Evolutionary conservation across 2,113 vertebrate genomes (phyloP).

Genomic region (Myrmecobius fasciatus): DNA sequence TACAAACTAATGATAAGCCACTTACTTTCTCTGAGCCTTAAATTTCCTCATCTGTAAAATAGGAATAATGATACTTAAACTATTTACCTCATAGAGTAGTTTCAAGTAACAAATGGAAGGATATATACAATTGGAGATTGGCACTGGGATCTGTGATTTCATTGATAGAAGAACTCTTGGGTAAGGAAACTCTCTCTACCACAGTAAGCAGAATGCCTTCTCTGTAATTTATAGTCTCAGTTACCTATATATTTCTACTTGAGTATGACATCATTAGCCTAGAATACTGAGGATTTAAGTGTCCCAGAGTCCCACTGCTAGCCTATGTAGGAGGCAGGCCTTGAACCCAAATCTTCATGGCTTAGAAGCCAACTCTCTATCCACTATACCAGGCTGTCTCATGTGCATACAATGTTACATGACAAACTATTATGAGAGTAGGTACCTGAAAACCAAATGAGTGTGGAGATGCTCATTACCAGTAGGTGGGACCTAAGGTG

Average conservation of each 20-base stretch:
- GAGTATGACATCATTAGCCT: neutral
- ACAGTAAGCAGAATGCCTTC: neutral
- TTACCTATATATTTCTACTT: neutral
- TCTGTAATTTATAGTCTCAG: neutral
- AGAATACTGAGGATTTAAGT: neutral
- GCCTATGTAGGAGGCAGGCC: neutral
- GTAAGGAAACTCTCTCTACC: neutral
- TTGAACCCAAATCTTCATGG: neutral
- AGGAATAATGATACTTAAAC: neutral
- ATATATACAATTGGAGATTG: neutral
- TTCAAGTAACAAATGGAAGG: neutral
- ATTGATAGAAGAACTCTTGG: neutral
- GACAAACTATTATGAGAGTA: neutral
- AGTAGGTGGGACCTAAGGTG: neutral
- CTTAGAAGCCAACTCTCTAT: neutral
- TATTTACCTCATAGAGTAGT: neutral
- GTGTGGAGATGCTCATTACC: neutral
- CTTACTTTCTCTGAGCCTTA: neutral
- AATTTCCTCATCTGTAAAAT: neutral
- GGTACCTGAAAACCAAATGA: neutral
- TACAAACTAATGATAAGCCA: neutral
- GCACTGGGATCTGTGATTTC: neutral
- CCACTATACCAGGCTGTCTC: neutral
- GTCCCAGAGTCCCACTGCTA: neutral
- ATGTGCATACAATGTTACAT: neutral